phyloP scores from a whole-genome alignment of 1,140 invertebrate genomes.

The Coptotermes formosanus region DNA sequence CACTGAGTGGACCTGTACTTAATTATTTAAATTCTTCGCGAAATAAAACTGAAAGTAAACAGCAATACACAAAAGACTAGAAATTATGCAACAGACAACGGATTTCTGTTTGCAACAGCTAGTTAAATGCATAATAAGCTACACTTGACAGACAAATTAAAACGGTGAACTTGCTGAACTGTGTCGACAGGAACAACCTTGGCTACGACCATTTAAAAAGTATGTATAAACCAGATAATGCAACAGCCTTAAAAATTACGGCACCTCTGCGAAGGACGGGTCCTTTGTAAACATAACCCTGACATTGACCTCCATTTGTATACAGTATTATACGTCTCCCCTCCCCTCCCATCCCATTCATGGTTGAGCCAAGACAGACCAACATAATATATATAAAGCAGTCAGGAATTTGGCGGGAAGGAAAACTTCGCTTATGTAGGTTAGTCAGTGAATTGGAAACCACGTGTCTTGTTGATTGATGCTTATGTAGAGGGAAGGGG shows the following conservation, averaged over 20 bases:
- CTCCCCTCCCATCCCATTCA: background rate
- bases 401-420: slow-evolving; percentile 24
- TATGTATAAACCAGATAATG: too few relatives aligned
- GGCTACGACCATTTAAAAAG: too few relatives aligned
- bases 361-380: slow-evolving; percentile 9
- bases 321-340: background rate
- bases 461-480: background rate
- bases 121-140: too few relatives aligned
- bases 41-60: too few relatives aligned
- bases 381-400: slow-evolving; percentile 25
- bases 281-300: slow-evolving; percentile 7
- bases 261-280: background rate
- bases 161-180: too few relatives aligned
- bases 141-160: too few relatives aligned
- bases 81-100: too few relatives aligned
- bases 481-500: background rate
- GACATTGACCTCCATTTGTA: slow-evolving; percentile 22
- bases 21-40: too few relatives aligned
- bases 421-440: slow-evolving; percentile 21
- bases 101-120: too few relatives aligned
- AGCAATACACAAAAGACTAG: too few relatives aligned
- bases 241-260: background rate
- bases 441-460: slow-evolving; percentile 20
- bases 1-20: too few relatives aligned
- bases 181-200: too few relatives aligned